phyloP scores from a whole-genome alignment of 1,140 invertebrate species.

The Whitmania pigra region DNA sequence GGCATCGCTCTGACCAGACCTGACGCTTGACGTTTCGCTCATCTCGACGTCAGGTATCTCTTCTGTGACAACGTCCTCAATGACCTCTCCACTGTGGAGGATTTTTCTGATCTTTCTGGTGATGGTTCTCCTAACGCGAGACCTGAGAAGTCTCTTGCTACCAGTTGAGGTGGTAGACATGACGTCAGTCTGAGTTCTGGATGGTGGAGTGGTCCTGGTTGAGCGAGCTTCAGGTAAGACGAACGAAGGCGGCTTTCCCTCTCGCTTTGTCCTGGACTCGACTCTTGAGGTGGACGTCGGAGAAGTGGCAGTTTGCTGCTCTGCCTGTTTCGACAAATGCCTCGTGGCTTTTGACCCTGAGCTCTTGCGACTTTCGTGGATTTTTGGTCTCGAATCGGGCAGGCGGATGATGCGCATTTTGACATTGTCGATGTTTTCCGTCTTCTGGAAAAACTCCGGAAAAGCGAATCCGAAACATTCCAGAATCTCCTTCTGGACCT shows the following conservation, averaged over 20 bases:
- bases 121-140: slow-evolving; percentile 14
- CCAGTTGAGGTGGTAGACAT: too few relatives aligned
- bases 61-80: slow-evolving; percentile 24
- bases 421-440: neutral
- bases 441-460: neutral
- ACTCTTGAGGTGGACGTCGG: neutral
- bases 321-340: neutral
- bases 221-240: neutral
- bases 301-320: neutral
- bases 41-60: slow-evolving; percentile 23
- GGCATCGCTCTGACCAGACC: slow-evolving; percentile 20
- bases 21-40: slow-evolving; percentile 23
- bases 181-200: neutral
- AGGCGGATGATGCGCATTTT: neutral
- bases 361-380: neutral
- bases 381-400: slow-evolving; percentile 5
- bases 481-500: neutral
- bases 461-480: neutral
- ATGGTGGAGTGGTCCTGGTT: neutral
- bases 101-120: slow-evolving; percentile 20
- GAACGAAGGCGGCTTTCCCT: slow-evolving; percentile 4
- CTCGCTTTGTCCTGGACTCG: neutral
- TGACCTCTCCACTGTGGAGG: slow-evolving; percentile 20
- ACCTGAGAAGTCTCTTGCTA: slow-evolving; percentile 15
- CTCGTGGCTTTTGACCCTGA: neutral